Evolutionary conservation across 2,888 invertebrate species (phyloP).

Genomic region (Drosophila neotestacea): DNA sequence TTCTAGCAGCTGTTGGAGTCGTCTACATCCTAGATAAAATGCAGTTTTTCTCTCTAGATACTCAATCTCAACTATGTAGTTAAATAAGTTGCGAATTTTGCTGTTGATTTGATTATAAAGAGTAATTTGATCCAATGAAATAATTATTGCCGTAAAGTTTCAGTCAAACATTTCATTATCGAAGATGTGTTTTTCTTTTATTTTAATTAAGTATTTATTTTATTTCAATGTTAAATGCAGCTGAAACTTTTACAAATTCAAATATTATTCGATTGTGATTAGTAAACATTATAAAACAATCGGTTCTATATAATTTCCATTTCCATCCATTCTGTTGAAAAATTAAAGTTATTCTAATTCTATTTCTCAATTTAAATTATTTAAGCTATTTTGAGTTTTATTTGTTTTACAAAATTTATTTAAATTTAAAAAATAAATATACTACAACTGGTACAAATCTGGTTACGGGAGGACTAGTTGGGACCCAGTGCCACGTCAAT

Average conservation of each 20-base stretch:
- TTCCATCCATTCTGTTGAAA: too few relatives aligned
- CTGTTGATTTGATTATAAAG: constrained; percentile 13
- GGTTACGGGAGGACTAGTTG: too few relatives aligned
- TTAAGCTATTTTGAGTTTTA: too few relatives aligned
- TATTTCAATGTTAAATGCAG: not conserved
- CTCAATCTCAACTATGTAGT: constrained; percentile 5
- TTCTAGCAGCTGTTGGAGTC: constrained; percentile 2
- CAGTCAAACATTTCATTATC: not conserved
- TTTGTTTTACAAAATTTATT: too few relatives aligned
- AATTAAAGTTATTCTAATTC: too few relatives aligned
- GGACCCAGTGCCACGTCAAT: too few relatives aligned
- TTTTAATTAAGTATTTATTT: not conserved
- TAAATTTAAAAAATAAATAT: too few relatives aligned
- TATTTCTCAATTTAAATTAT: too few relatives aligned
- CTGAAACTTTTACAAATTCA: not conserved
- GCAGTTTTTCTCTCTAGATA: constrained; percentile 6
- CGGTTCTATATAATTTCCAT: not conserved
- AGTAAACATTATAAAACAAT: not conserved
- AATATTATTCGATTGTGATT: not conserved
- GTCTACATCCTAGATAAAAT: not conserved
- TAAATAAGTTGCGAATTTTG: constrained; percentile 19
- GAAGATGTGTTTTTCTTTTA: too few relatives aligned
- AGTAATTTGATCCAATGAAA: constrained; percentile 14
- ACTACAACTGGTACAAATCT: too few relatives aligned
- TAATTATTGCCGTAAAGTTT: constrained; percentile 11